These are phyloP conservation scores for Parnassius mnemosyne DNA, from an alignment of 2,888 invertebrate genomes.

Conservation along the genomic window DNA sequence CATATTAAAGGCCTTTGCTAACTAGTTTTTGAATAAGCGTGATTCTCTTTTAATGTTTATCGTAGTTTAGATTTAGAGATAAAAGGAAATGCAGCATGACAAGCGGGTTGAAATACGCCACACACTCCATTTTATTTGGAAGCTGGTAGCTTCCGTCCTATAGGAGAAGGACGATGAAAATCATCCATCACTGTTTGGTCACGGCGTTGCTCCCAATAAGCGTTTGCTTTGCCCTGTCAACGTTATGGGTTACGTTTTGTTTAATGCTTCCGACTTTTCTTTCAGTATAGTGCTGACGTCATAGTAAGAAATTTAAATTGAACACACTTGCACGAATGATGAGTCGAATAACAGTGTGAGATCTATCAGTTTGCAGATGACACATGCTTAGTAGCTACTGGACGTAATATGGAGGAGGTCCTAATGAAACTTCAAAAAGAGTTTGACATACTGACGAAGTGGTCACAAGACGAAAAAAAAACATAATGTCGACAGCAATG, in stretches of 20 bases:
- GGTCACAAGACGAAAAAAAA: no score
- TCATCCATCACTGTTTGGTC: constrained; percentile 70
- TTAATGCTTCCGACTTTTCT: background rate
- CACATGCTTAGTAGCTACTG: no score
- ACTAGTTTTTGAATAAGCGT: background rate
- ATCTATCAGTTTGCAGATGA: no score
- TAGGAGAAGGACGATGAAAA: constrained; percentile 55
- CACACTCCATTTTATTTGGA: constrained; percentile 48
- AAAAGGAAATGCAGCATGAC: constrained; percentile 52
- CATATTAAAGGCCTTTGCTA: no score
- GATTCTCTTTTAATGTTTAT: background rate
- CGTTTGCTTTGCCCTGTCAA: constrained; percentile 21
- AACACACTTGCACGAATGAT: no score
- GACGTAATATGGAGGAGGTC: no score
- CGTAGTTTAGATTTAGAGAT: background rate
- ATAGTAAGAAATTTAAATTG: no score
- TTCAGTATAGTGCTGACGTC: no score
- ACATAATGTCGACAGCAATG: no score
- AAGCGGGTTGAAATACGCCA: constrained; percentile 54
- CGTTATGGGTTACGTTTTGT: constrained; percentile 6
- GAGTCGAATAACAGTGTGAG: no score
- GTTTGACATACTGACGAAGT: no score
- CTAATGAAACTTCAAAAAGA: no score
- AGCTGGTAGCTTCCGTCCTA: constrained; percentile 59
- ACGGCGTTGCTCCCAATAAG: constrained; percentile 46